Base-by-base conservation (phyloP, 2,113 vertebrate genomes). In the Phoenicopterus ruber region DNA sequence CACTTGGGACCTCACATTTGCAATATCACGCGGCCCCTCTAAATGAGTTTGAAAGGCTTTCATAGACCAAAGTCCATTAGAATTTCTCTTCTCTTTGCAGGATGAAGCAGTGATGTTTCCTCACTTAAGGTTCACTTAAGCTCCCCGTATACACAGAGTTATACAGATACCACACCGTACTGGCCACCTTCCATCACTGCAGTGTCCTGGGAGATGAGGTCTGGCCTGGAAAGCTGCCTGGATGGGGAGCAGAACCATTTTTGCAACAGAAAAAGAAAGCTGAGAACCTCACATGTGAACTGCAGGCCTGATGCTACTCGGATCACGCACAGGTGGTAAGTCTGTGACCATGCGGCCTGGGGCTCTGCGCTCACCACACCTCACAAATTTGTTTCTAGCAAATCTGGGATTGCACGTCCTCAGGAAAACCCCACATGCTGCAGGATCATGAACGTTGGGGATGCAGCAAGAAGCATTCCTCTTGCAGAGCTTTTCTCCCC, bases 151-250 rank as follows among this genome's bases (percentile, higher is more conserved):
- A 70, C 34, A 21, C 5, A 77, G 32, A 49, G 52, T 82, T 89
- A 38, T 34, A 88, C 46, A 31, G 59, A 55, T 92, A 79, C 31
- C 63, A 82, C 32, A 44, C 54, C 5, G 18, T 61, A 50, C 61
- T 90, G 93, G 92, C 73, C 76, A 88, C 38, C 42, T 84, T 96
- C 90, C 82, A 96, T 47, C 82, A 85, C 82, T 90, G 79, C 91
- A 90, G 86, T 36, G 46, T 80, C 38, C 86, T 89, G 57, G 88
- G 93, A 96, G 88, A 87, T 58, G 69, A 86, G 54, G 36, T 86
- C 72, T 94, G 58, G 44, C 42, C 86, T 94, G 70, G 73, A 94
- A 93, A 91, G 40, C 47, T 88, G 72, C 86, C 82, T 70, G 17
- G 18, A 50, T 78, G 38, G n/a, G 50, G 34, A 83, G 69, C 8